phyloP scores from a whole-genome alignment of 2,113 vertebrate genomes.

The Puma concolor region DNA sequence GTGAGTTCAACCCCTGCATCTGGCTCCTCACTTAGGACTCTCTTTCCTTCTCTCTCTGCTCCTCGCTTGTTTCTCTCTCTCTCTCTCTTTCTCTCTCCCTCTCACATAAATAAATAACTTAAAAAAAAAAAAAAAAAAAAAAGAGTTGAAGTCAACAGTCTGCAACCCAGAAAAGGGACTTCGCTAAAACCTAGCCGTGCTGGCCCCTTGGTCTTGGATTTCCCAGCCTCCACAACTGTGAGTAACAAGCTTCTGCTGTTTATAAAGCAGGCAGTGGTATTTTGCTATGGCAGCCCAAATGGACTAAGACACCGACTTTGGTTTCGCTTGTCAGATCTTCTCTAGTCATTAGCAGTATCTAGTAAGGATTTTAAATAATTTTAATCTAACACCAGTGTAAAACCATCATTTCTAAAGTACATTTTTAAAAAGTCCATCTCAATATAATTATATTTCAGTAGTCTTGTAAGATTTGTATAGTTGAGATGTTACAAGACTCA shows the following conservation, averaged over 20 bases:
- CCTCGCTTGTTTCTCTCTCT: no score
- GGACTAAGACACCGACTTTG: background rate
- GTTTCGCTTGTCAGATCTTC: background rate
- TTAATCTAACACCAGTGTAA: background rate
- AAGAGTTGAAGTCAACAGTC: background rate
- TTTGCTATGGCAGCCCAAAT: accelerated
- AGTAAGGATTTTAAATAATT: background rate
- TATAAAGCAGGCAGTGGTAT: background rate
- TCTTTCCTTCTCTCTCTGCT: no score
- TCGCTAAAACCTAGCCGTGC: background rate
- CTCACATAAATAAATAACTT: no score
- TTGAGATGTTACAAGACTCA: background rate
- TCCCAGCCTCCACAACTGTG: background rate
- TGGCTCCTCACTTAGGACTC: no score
- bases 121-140: background rate
- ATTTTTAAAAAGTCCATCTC: background rate
- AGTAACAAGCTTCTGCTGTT: background rate
- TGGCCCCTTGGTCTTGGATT: background rate
- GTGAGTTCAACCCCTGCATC: no score
- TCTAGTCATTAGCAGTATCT: background rate
- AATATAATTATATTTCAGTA: background rate
- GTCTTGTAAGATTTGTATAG: background rate
- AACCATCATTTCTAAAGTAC: background rate
- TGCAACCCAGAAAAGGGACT: background rate
- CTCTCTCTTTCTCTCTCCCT: no score